Evolutionary conservation across 2,113 vertebrate genomes (phyloP).

Genomic region (Arothron firmamentum): DNA sequence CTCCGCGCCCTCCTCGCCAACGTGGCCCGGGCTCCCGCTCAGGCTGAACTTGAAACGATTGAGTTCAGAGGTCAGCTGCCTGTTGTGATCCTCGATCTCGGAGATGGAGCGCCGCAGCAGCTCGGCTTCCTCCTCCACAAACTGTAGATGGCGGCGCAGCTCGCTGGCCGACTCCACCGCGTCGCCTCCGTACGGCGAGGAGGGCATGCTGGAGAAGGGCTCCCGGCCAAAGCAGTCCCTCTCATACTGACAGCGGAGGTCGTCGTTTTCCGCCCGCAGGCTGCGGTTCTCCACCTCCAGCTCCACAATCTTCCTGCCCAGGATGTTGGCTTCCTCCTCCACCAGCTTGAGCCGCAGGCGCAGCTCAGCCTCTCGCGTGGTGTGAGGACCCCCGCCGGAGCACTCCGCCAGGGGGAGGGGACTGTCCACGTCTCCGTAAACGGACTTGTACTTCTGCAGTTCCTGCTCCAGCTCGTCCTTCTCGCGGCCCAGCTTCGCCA

Average conservation of each 20-base stretch:
- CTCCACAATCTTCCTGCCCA: slow-evolving; percentile 96
- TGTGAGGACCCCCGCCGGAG: slow-evolving; percentile 87
- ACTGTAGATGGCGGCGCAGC: slow-evolving; percentile 91
- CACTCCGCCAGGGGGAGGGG: slow-evolving; percentile 83
- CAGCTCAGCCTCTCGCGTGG: slow-evolving; percentile 91
- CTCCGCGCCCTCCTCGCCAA: slow-evolving; percentile 62
- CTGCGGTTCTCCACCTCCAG: slow-evolving; percentile 97
- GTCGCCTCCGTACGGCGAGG: slow-evolving; percentile 86
- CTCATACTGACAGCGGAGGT: slow-evolving; percentile 89
- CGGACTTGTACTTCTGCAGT: slow-evolving; percentile 91
- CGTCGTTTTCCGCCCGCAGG: slow-evolving; percentile 93
- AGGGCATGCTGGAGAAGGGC: slow-evolving; percentile 86
- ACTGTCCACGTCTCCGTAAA: slow-evolving; percentile 94
- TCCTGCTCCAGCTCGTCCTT: slow-evolving; percentile 95
- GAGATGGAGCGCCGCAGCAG: slow-evolving; percentile 91
- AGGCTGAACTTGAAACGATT: slow-evolving; percentile 92
- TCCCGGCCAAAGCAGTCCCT: slow-evolving; percentile 85
- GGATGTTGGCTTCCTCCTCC: slow-evolving; percentile 96
- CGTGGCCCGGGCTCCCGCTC: slow-evolving; percentile 65
- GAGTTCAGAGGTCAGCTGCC: slow-evolving; percentile 88
- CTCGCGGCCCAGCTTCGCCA: slow-evolving; percentile 92
- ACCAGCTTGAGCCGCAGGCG: slow-evolving; percentile 93
- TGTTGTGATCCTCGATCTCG: slow-evolving; percentile 95
- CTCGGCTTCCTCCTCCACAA: slow-evolving; percentile 96
- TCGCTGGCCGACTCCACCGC: slow-evolving; percentile 85